A percentile compares a stretch with the other conserved stretches of the same genome.
These are phyloP conservation scores for Hololepta plana DNA, from an alignment of 2,888 invertebrate genomes.

Conservation along the genomic window DNA sequence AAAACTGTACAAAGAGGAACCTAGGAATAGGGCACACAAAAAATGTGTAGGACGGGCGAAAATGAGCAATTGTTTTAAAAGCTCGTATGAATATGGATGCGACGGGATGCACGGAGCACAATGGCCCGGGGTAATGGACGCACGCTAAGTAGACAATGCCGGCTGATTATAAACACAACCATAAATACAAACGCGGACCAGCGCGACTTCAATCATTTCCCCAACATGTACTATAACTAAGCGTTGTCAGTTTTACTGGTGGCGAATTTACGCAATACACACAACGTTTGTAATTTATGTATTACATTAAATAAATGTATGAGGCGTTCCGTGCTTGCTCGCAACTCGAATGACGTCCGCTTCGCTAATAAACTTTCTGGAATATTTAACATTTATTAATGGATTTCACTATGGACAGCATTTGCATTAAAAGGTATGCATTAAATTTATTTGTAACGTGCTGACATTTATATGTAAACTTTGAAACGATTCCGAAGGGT, in stretches of 20 bases:
- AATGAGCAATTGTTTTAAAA: conserved; percentile 27
- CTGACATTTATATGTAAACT: conserved; percentile 8
- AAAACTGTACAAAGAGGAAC: no score
- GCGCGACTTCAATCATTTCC: conserved; percentile 26
- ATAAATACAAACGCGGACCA: conserved; percentile 24
- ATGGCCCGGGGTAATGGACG: conserved; percentile 24
- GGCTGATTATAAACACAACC: conserved; percentile 28
- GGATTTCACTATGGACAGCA: conserved; percentile 14
- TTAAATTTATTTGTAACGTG: conserved; percentile 12
- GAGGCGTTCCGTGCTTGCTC: conserved; percentile 13
- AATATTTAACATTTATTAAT: conserved; percentile 21
- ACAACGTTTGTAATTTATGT: conserved; percentile 21
- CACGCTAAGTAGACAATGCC: conserved; percentile 27
- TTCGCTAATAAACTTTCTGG: conserved; percentile 19
- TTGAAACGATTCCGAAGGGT: conserved; percentile 9
- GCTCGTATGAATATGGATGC: conserved; percentile 27
- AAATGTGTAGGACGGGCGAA: no score
- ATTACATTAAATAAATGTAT: conserved; percentile 23
- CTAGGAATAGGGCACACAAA: no score
- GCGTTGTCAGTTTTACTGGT: conserved; percentile 15
- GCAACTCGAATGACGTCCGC: conserved; percentile 13
- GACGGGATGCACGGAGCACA: conserved; percentile 22
- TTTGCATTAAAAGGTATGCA: conserved; percentile 15
- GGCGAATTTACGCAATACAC: conserved; percentile 19
- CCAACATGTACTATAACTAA: conserved; percentile 19